phyloP scores from a whole-genome alignment of 2,888 invertebrate species.

The Epirrhoe tristata region DNA sequence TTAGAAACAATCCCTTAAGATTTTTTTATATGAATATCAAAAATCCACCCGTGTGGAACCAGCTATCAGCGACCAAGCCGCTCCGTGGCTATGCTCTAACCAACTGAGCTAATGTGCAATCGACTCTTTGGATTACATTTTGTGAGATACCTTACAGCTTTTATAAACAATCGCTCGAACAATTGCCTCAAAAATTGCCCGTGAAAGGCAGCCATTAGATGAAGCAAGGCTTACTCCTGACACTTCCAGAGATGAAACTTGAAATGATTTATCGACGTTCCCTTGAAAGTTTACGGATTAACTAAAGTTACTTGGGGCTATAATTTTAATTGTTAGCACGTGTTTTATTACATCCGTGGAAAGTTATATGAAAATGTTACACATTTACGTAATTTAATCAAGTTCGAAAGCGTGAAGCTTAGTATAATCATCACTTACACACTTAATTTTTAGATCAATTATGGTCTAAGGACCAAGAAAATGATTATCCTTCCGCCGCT shows the following conservation, averaged over 20 bases:
- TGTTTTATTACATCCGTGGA: conserved; percentile 20
- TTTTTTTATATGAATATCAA: too few species aligned
- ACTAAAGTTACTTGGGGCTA: conserved; percentile 20
- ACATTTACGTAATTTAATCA: background rate
- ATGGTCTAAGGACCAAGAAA: too few species aligned
- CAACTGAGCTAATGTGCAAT: too few species aligned
- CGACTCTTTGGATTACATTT: too few species aligned
- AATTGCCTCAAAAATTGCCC: background rate
- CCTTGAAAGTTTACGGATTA: conserved; percentile 35
- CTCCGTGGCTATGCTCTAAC: too few species aligned
- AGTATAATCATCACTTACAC: too few species aligned
- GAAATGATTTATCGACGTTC: conserved; percentile 62
- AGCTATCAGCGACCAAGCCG: too few species aligned
- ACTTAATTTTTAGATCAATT: too few species aligned
- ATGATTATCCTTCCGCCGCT: too few species aligned
- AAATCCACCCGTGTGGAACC: too few species aligned
- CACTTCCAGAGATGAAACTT: conserved; percentile 58
- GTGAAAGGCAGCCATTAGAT: conserved; percentile 17
- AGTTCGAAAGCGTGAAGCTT: background rate
- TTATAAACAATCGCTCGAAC: background rate
- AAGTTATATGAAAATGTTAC: conserved; percentile 7
- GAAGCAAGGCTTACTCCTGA: conserved; percentile 59
- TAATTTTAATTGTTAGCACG: conserved; percentile 19
- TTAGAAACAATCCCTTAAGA: too few species aligned
- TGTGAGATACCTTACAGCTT: too few species aligned